Evolutionary conservation across 2,797 vertebrate species (phyloP).

Genomic region (Syngnathus rostellatus): DNA sequence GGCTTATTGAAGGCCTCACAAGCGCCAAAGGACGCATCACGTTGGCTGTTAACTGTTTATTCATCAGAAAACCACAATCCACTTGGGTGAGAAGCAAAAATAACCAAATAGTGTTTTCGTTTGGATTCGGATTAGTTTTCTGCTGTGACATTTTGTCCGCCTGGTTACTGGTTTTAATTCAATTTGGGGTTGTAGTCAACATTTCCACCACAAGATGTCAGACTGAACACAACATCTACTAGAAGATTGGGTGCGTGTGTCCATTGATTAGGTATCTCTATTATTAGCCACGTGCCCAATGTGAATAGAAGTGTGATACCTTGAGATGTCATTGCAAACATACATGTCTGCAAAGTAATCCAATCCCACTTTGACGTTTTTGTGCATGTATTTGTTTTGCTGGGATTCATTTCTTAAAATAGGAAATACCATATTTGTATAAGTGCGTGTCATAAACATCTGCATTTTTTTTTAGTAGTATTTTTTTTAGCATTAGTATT

Average conservation of each 20-base stretch:
- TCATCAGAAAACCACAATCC: background rate
- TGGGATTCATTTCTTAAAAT: background rate
- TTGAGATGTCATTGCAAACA: slow-evolving; percentile 27
- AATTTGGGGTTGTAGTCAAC: slow-evolving; percentile 2
- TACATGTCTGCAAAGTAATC: slow-evolving; percentile 17
- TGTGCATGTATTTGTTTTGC: background rate
- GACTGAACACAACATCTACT: slow-evolving; percentile 40
- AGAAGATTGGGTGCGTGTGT: background rate
- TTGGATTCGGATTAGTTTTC: background rate
- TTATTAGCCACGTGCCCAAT: slow-evolving; percentile 37
- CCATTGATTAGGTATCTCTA: slow-evolving; percentile 45
- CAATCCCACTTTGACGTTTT: background rate
- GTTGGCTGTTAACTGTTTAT: background rate
- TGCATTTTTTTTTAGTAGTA: background rate
- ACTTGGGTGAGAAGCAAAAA: background rate
- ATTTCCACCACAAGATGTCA: slow-evolving; percentile 60
- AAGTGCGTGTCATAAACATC: no score
- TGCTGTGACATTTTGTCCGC: background rate
- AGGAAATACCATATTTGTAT: no score
- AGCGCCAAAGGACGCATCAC: background rate
- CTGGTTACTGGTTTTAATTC: background rate
- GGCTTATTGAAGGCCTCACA: background rate
- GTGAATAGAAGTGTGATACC: slow-evolving; percentile 27
- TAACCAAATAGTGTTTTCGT: background rate
- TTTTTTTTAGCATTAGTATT: background rate